Conservation (phyloP, 2,797 vertebrate species). For the Podarcis siculus region DNA sequence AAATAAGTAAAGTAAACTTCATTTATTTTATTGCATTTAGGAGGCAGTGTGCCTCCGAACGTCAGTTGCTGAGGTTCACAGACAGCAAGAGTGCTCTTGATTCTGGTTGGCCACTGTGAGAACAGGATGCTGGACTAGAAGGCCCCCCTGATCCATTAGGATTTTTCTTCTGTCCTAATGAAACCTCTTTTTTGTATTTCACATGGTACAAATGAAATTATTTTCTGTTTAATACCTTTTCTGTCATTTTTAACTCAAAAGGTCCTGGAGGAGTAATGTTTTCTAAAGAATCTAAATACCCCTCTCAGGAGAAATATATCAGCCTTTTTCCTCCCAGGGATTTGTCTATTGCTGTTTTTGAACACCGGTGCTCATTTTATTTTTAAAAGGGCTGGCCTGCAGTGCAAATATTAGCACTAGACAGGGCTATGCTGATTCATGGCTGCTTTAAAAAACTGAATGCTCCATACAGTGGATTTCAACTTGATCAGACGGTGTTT, state of each 20-base stretch:
- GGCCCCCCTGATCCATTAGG: no score
- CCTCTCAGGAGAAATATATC: rapidly evolving
- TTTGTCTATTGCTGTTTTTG: not conserved
- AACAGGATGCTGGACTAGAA: no score
- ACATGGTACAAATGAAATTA: no score
- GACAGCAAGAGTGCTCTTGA: no score
- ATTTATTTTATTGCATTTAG: no score
- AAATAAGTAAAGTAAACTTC: no score
- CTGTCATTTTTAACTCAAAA: not conserved
- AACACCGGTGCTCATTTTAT: not conserved
- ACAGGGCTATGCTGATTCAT: rapidly evolving
- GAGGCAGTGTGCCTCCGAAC: no score
- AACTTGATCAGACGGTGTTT: not conserved
- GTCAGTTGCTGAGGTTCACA: no score
- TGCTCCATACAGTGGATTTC: rapidly evolving
- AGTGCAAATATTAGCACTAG: rapidly evolving
- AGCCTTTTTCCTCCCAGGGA: not conserved
- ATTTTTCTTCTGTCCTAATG: no score
- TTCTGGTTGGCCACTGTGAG: no score
- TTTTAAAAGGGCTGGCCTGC: rapidly evolving
- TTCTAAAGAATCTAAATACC: not conserved
- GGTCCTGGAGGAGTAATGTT: not conserved
- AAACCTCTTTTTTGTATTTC: not conserved
- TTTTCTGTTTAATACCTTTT: not conserved
- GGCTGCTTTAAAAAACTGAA: rapidly evolving